Base-by-base conservation (phyloP, 2,888 invertebrate genomes). In the Zele albiditarsus region DNA sequence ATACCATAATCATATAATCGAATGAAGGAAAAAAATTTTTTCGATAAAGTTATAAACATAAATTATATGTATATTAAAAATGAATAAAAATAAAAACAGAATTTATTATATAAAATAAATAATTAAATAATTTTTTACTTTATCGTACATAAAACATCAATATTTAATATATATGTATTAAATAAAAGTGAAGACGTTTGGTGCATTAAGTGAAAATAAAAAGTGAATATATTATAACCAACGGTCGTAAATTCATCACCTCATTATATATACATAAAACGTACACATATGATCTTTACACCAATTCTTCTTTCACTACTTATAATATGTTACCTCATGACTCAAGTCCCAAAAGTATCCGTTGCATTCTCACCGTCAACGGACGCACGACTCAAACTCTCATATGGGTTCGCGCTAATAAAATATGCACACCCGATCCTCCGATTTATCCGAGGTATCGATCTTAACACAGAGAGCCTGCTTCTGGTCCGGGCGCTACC, bases 381-480 rank as follows among this genome's bases (percentile, higher is more conserved):
- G 60, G 25, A 57, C 68, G 49, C 57, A 8, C n/a, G 23, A 53
- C n/a, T 20, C 46, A 77, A 75, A 67, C 74, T 72, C 53, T 58
- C 38, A 73, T 75, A 79, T 70, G 78, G 53, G 53, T 20, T 58
- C 70, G 75, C 71, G 76, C 78, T 79, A 77, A 80, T 80, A 80
- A 80, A 78, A 80, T 80, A 80, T 79, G 80, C 78, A 79, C 78
- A 79, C 78, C 78, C 78, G 80, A 80, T 80, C 79, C 78, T 75
- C 78, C n/a, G 53, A 69, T 77, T 75, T 78, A 80, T 80, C 79
- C 79, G 69, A 65, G 75, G 78, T 78, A 80, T 80, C 79, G 80
- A 80, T 79, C 79, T 71, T 68, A 76, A 74, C 63, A 63, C 27
- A 66, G 5, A 74, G 77, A 74, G 78, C 73, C 72, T 72, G 76